Percentiles rank a stretch among this genome's conserved stretches.
phyloP scores from a whole-genome alignment of 1,140 invertebrate genomes.

The Neodiprion virginianus region DNA sequence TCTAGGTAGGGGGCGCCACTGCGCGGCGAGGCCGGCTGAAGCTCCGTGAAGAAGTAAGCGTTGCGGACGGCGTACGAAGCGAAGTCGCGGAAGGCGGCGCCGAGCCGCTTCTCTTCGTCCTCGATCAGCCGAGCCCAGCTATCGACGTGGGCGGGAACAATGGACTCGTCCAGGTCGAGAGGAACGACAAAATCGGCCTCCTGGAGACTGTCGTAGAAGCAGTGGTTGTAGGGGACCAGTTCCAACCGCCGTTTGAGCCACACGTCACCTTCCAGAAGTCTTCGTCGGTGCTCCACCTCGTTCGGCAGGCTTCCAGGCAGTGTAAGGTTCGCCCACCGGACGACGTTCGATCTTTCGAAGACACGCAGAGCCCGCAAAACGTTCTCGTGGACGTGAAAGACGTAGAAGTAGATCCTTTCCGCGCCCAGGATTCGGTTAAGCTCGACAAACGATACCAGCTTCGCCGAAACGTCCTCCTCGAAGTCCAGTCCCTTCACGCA shows the following conservation, averaged over 20 bases:
- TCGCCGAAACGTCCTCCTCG: constrained; percentile 66
- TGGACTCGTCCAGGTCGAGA: constrained; percentile 75
- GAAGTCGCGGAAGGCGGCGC: constrained; percentile 52
- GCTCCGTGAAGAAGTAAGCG: constrained; percentile 68
- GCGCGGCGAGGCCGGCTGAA: constrained; percentile 52
- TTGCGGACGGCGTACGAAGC: constrained; percentile 72
- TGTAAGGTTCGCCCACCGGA: constrained; percentile 64
- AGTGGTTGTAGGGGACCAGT: constrained; percentile 77
- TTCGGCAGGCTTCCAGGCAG: constrained; percentile 63
- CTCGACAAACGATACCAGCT: constrained; percentile 75
- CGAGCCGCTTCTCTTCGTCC: constrained; percentile 46
- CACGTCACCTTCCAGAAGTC: constrained; percentile 60
- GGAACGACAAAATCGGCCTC: constrained; percentile 71
- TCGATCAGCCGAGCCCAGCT: constrained; percentile 65
- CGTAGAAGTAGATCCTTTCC: constrained; percentile 69
- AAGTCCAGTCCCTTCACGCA: constrained; percentile 78
- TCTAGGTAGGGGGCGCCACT: constrained; percentile 54
- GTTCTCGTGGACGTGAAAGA: constrained; percentile 65
- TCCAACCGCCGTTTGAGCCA: constrained; percentile 77
- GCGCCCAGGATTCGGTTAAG: constrained; percentile 71
- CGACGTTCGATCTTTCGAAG: constrained; percentile 62
- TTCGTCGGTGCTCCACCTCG: constrained; percentile 40
- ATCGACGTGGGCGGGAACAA: constrained; percentile 66
- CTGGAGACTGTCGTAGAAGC: constrained; percentile 73
- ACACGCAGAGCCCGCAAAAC: constrained; percentile 63